Base-by-base conservation (phyloP, 23 tunicate species). In the Botrylloides violaceus region DNA sequence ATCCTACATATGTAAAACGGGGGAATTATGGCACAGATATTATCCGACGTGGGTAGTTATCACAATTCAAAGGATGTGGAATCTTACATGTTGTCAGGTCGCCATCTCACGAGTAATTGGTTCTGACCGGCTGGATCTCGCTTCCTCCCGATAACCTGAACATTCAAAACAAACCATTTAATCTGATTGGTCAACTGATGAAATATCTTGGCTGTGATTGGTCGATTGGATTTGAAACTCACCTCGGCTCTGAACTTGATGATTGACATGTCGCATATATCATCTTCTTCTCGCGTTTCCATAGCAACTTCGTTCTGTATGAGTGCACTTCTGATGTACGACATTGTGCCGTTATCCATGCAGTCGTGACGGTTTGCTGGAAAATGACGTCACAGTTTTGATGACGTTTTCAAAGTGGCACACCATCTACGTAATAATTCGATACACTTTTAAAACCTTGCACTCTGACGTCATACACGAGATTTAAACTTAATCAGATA, bases 341-440 rank as follows among this genome's bases (percentile, higher is more conserved):
- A 9, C 24, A 68, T 19, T 1, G 83, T 70, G 7, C 76, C 29
- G 32, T 59, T 55, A 58, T 84, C 92, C 79, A 84, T 64, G 63
- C 58, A 65, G 56, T 84, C 92, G 47, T 78, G 92, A 30, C 68
- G 66, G 37, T 84, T 84, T 26, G 92, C 92, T 84, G 76, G 19
- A 73, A 78, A 68, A n/a, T n/a, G n/a, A n/a, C n/a, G n/a, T n/a
- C n/a, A n/a, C n/a, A n/a, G n/a, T n/a, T n/a, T n/a, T n/a, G n/a
- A n/a, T n/a, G n/a, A n/a, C n/a, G n/a, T n/a, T n/a, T n/a, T n/a
- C n/a, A n/a, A n/a, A n/a, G n/a, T n/a, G n/a, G n/a, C n/a, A n/a
- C n/a, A n/a, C n/a, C n/a, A n/a, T n/a, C n/a, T n/a, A n/a, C n/a
- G n/a, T n/a, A n/a, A n/a, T n/a, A n/a, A n/a, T n/a, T n/a, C n/a